Evolutionary conservation across 1,140 invertebrate genomes (phyloP), one percentile per base, ranked within the genome.

Genomic region (Nasonia vitripennis): DNA sequence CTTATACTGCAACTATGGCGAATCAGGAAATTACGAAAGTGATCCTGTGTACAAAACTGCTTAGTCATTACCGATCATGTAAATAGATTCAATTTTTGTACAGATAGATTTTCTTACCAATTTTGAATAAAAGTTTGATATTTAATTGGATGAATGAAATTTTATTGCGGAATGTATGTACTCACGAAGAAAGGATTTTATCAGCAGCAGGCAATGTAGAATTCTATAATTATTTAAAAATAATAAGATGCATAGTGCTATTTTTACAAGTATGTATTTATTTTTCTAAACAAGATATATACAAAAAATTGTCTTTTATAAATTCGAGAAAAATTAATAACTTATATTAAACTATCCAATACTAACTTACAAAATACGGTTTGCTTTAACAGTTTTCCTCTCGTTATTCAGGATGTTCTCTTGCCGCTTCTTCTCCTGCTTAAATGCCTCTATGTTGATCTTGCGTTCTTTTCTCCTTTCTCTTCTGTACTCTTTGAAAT

Each of bases 381-480:
- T 96, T 68, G 95, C 96, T 91, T 97, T 96, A 86, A 96, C 91
- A 91, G 96, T 97, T 89, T 94, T 94, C 89, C 91, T 95, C 87
- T 96, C 96, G 90, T 97, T 97, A 82, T 97, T 92, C 86, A 95
- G 92, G 81, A 97, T 95, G 90, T 97, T 97, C 89, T 96, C 96
- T 91, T 97, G 96, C 51, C 95, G 92, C 90, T 97, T 97, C 92
- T 97, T 96, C 91, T 99, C 97, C 87, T 97, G 96, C 91, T 97
- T 98, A 91, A 99, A 99, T 0, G 97, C 97, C 84, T 95, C 91
- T 34, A 95, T 95, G 90, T 98, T 99, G 0, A 95, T 94, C 91
- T 99, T 99, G 92, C 96, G 97, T 91, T 99, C 98, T 83, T 96
- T 90, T 91, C 98, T 94, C 89, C 98, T 95, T 90, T 98, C 95